These are phyloP conservation scores for Patiria miniata DNA, from an alignment of 35 echinoderm and acorn worm genomes.

Conservation along the genomic window DNA sequence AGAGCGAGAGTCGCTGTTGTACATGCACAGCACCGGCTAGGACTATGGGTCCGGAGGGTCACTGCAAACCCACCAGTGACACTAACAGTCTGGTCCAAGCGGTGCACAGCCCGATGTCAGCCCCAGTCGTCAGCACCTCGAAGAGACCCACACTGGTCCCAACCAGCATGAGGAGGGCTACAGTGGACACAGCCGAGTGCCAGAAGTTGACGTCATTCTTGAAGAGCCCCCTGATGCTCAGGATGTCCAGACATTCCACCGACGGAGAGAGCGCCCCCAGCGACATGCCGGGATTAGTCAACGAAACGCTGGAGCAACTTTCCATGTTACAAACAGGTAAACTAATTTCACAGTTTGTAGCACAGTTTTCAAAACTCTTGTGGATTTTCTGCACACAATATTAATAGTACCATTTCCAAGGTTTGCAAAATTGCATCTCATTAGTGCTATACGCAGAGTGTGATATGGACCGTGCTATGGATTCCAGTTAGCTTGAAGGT, in stretches of 20 bases:
- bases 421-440: no score
- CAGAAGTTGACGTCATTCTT: conserved; percentile 60
- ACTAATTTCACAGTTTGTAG: neutral
- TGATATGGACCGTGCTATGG: no score
- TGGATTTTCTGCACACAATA: no score
- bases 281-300: neutral
- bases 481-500: no score
- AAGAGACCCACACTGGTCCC: conserved; percentile 6
- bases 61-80: neutral
- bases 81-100: neutral
- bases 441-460: no score
- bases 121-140: neutral
- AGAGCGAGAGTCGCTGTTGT: neutral
- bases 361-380: no score
- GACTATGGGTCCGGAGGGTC: neutral
- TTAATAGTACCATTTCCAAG: no score
- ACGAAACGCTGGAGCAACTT: conserved; percentile 13
- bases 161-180: conserved; percentile 40
- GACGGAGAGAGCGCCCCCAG: conserved; percentile 3
- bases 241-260: conserved; percentile 74
- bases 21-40: neutral
- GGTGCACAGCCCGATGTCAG: neutral
- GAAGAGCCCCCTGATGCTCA: conserved; percentile 56
- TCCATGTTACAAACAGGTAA: conserved; percentile 34
- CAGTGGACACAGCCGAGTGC: conserved; percentile 69